Evolutionary conservation across 1,140 invertebrate species (phyloP).

Genomic region (Alviniconcha marisindica): DNA sequence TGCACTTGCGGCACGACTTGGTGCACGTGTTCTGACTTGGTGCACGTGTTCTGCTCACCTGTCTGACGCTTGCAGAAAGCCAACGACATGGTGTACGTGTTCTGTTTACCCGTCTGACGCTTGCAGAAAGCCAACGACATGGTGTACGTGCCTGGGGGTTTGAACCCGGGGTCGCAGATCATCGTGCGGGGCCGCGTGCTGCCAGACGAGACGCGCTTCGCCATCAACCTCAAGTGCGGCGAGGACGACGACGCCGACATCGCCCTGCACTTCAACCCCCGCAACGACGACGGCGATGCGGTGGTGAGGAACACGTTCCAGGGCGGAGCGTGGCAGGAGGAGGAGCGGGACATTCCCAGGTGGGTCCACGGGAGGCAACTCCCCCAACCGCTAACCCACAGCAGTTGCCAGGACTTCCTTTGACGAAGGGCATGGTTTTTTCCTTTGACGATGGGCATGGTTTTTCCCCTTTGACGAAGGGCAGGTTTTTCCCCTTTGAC

Average conservation of each 20-base stretch:
- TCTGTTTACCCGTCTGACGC: background rate
- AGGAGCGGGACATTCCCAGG: conserved; percentile 82
- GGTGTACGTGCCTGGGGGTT: conserved; percentile 78
- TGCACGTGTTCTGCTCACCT: background rate
- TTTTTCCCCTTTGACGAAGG: no score
- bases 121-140: conserved; percentile 78
- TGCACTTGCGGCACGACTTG: background rate
- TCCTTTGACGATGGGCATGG: no score
- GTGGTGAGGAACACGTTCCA: conserved; percentile 84
- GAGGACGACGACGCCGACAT: conserved; percentile 83
- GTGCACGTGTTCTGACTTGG: background rate
- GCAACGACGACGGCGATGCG: conserved; percentile 77
- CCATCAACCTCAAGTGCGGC: conserved; percentile 82
- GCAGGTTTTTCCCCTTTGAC: no score
- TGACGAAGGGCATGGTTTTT: no score
- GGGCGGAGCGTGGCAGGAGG: conserved; percentile 81
- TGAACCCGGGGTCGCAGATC: conserved; percentile 81
- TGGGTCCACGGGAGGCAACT: no score
- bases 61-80: conserved; percentile 75
- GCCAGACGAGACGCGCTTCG: conserved; percentile 80
- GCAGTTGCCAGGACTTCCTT: no score
- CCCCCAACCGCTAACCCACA: no score
- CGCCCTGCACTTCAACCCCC: conserved; percentile 86
- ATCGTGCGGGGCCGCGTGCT: conserved; percentile 80
- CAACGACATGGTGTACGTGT: conserved; percentile 78